phyloP scores from a whole-genome alignment of 35 echinoderm and acorn worm species.

The Strongylocentrotus purpuratus region DNA sequence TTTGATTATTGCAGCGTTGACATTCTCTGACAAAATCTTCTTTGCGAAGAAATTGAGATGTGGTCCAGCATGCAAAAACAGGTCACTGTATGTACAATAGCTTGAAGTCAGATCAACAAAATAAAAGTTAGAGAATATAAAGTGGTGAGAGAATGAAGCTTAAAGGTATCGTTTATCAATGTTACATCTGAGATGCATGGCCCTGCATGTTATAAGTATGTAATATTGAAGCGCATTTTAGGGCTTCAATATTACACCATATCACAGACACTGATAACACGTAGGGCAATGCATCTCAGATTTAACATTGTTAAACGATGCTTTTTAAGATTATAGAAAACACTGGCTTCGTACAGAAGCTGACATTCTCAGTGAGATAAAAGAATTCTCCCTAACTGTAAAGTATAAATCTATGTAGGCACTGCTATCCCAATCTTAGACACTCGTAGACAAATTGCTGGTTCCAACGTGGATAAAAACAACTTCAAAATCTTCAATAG shows the following conservation, averaged over 20 bases:
- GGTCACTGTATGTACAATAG: background rate
- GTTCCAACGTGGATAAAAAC: background rate
- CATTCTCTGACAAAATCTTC: background rate
- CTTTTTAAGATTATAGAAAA: background rate
- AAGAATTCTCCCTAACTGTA: background rate
- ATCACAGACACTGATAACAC: too few species aligned
- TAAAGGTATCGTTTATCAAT: too few species aligned
- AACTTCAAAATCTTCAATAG: background rate
- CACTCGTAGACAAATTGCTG: background rate
- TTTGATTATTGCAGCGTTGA: background rate
- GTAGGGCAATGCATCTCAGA: too few species aligned
- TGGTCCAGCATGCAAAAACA: background rate
- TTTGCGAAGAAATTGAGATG: background rate
- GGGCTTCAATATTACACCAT: too few species aligned
- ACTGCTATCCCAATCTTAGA: background rate
- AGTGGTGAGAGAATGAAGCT: background rate
- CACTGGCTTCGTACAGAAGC: background rate
- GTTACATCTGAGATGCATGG: too few species aligned
- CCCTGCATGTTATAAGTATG: too few species aligned
- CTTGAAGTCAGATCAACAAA: background rate
- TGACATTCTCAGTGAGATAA: background rate
- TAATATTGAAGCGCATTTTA: too few species aligned
- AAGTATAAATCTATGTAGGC: background rate
- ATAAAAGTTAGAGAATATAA: background rate
- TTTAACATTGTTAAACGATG: too few species aligned